Base-by-base conservation (phyloP, 2,113 vertebrate species). In the Centropristis striata region DNA sequence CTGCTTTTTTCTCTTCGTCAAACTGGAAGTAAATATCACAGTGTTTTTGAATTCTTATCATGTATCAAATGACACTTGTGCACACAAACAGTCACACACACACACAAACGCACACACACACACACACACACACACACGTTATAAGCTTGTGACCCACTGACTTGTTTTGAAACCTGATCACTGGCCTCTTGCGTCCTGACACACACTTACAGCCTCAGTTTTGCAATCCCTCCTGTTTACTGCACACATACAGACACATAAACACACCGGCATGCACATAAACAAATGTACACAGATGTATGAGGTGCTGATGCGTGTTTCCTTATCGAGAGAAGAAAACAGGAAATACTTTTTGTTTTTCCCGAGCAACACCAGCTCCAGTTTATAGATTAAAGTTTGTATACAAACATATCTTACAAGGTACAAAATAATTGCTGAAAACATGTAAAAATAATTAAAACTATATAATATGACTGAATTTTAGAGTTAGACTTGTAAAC, bases 151-250 rank as follows among this genome's bases (percentile, higher is more conserved):
- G 84, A 87, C 83, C 3, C 1, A 46, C 63, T 20, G 53, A n/a
- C 82, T 86, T 91, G 92, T 91, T 92, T 91, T 91, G 92, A 90
- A 93, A 93, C 83, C 10, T 63, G 85, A 93, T 57, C 55, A 0
- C 32, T 11, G 41, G 41, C n/a, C 46, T 8, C 1, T 21, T 49
- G 54, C 46, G 15, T 57, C 47, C 78, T 85, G 71, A 78, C 78
- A 81, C 79, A 79, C 71, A 82, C 70, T 80, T 27, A 58, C 58
- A 44, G 51, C 25, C 15, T 42, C 23, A 16, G 75, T 93, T 84
- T 88, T 88, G 86, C 86, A 92, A 93, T 80, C 57, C 1, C 12
- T 13, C 67, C 66, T 90, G 84, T 90, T 88, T 83, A 86, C 85
- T 50, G 12, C 73, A 39, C 8, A 12, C 20, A 36, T 44, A 42